Conservation (phyloP, 2,113 vertebrate species). For the Struthio camelus region DNA sequence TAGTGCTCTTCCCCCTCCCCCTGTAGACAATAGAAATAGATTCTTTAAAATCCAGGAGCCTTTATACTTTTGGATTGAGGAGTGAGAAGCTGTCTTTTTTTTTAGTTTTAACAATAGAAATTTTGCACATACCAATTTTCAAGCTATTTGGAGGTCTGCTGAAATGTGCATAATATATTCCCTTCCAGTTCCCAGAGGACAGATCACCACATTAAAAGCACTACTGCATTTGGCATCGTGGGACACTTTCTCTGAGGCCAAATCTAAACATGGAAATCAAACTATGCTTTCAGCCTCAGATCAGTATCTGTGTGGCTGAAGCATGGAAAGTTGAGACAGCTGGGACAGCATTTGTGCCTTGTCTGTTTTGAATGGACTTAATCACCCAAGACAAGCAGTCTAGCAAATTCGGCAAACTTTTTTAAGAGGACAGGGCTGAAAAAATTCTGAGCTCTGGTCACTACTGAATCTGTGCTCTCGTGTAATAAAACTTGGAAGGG, state of each 20-base stretch:
- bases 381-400: background rate
- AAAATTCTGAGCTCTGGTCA: background rate
- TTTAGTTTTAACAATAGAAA: background rate
- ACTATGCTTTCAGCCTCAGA: slow-evolving; percentile 5
- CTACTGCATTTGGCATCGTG: background rate
- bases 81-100: background rate
- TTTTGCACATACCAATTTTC: background rate
- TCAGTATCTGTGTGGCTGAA: background rate
- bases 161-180: background rate
- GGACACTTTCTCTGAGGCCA: background rate
- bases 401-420: background rate
- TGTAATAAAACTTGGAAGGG: background rate
- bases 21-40: background rate
- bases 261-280: slow-evolving; percentile 17
- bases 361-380: background rate
- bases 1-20: background rate
- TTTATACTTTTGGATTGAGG: background rate
- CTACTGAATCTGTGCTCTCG: background rate
- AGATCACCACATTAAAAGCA: background rate
- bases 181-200: background rate
- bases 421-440: background rate
- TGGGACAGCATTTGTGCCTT: slow-evolving; percentile 45
- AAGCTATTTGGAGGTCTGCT: background rate
- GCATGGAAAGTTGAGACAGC: slow-evolving; percentile 26
- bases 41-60: background rate